Conservation (phyloP, 2,797 vertebrate species). For the Hephaestus fuliginosus region DNA sequence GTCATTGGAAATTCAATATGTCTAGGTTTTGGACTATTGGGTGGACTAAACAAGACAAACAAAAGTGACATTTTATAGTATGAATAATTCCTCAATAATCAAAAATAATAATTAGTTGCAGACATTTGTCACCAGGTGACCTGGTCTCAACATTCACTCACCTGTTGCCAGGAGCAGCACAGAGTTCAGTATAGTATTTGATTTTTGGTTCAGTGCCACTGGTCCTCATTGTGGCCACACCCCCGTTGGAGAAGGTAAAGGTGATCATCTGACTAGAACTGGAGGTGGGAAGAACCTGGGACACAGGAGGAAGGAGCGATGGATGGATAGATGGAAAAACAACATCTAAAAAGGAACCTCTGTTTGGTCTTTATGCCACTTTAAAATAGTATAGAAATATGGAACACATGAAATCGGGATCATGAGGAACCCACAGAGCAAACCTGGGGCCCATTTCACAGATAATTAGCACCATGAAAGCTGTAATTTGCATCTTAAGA, state of each 20-base stretch:
- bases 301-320: neutral
- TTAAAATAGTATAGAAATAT: too few species aligned
- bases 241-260: constrained; percentile 94
- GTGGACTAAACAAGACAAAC: neutral
- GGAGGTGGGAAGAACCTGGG: constrained; percentile 94
- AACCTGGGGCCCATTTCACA: too few species aligned
- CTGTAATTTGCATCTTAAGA: too few species aligned
- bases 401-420: too few species aligned
- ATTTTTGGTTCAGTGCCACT: constrained; percentile 99
- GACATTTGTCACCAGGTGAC: too few species aligned
- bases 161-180: constrained; percentile 96
- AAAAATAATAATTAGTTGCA: neutral
- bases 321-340: neutral
- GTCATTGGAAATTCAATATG: neutral
- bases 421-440: too few species aligned
- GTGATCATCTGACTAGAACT: constrained; percentile 99
- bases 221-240: constrained; percentile 97
- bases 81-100: neutral
- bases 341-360: neutral
- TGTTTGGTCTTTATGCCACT: neutral
- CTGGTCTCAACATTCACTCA: constrained; percentile 62
- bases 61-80: neutral
- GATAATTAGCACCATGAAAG: too few species aligned
- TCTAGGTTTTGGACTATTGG: neutral
- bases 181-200: constrained; percentile 97